These are phyloP conservation scores for Anguilla anguilla DNA, from an alignment of 2,797 vertebrate genomes.

Conservation along the genomic window DNA sequence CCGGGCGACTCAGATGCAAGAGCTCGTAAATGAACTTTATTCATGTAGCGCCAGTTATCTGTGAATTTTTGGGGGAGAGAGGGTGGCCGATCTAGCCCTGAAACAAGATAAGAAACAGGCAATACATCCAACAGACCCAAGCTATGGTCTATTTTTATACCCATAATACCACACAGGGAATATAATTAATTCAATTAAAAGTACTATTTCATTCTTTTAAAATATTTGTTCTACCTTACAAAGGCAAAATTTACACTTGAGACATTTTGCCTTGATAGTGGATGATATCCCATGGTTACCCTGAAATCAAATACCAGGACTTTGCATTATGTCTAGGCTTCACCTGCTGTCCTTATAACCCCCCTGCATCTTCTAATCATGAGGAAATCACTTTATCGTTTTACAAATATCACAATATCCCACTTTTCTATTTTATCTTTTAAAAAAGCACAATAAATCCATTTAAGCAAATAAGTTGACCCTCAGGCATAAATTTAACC, in stretches of 20 bases:
- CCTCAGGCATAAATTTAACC: not conserved
- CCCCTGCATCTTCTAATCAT: slow-evolving; percentile 12
- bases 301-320: not conserved
- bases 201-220: not conserved
- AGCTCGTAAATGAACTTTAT: too few relatives aligned
- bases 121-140: not conserved
- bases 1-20: too few relatives aligned
- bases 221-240: not conserved
- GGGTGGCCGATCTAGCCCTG: too few relatives aligned
- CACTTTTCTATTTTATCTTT: not conserved
- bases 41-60: too few relatives aligned
- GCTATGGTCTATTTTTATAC: not conserved
- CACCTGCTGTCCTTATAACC: slow-evolving; percentile 16
- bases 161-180: not conserved
- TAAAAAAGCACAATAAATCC: not conserved
- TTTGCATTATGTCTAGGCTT: slow-evolving; percentile 10
- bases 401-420: not conserved
- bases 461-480: not conserved
- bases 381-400: slow-evolving; percentile 4
- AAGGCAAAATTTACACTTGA: not conserved
- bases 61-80: too few relatives aligned
- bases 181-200: not conserved
- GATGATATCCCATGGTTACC: slow-evolving; percentile 1
- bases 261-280: not conserved
- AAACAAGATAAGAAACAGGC: not conserved